phyloP scores from a whole-genome alignment of 2,113 vertebrate species.

The Thinocorus orbignyianus region DNA sequence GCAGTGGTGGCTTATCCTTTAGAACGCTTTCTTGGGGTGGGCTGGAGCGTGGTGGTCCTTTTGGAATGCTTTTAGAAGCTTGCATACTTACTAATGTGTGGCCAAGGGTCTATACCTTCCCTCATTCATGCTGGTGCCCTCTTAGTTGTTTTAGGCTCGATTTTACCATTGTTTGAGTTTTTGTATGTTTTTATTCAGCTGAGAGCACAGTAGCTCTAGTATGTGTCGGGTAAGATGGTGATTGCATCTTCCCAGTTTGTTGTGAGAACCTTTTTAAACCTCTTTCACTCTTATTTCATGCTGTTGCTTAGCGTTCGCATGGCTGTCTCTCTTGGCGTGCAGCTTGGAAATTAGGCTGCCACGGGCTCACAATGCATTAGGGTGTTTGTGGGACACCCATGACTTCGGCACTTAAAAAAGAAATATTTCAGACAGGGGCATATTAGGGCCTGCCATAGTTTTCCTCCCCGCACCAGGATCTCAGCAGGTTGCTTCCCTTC shows the following conservation, averaged over 20 bases:
- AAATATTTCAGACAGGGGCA: background rate
- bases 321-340: background rate
- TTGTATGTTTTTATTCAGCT: background rate
- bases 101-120: background rate
- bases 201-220: background rate
- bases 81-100: background rate
- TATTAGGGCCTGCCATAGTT: background rate
- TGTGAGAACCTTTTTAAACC: background rate
- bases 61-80: background rate
- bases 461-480: background rate
- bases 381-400: rapidly evolving
- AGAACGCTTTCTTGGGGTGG: background rate
- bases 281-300: background rate
- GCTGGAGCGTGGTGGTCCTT: background rate
- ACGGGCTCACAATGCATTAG: background rate
- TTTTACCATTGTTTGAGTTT: background rate
- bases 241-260: background rate
- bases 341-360: background rate
- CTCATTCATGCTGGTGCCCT: background rate
- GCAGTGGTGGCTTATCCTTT: background rate
- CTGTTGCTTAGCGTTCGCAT: rapidly evolving
- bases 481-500: background rate
- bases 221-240: rapidly evolving
- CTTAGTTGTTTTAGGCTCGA: rapidly evolving
- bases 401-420: background rate